Percentiles rank a stretch among this genome's conserved stretches.
phyloP scores from a whole-genome alignment of 2,113 vertebrate species.

The Copsychus sechellarum region DNA sequence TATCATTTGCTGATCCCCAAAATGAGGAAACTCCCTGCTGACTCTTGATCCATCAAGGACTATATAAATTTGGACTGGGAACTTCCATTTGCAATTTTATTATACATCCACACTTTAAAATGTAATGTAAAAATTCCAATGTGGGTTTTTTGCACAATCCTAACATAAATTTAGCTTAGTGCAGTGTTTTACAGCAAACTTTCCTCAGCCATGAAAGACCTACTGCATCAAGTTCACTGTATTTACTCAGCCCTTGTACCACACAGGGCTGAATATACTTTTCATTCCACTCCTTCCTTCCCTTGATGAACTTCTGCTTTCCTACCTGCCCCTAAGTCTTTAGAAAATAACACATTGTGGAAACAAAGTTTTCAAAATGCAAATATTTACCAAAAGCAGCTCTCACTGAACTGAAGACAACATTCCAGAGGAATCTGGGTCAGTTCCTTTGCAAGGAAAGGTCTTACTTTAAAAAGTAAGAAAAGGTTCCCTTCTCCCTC shows the following conservation, averaged over 20 bases:
- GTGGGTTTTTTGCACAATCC: neutral
- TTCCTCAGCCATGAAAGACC: neutral
- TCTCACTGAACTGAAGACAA: neutral
- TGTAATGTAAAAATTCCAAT: neutral
- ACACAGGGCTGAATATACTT: neutral
- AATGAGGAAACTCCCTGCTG: neutral
- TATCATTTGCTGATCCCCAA: rapidly evolving
- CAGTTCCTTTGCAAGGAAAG: neutral
- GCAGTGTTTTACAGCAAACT: neutral
- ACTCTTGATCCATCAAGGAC: neutral
- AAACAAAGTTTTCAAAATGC: neutral
- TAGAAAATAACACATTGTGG: neutral
- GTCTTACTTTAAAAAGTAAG: neutral
- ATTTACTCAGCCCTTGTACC: neutral
- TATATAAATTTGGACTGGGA: neutral
- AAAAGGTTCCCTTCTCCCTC: neutral
- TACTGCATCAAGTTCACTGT: neutral
- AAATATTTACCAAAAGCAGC: neutral
- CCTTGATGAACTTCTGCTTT: neutral
- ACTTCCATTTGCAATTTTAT: neutral
- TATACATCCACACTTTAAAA: neutral
- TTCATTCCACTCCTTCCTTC: neutral
- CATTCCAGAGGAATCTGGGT: neutral
- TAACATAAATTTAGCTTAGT: neutral
- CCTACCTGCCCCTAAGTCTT: neutral